Evolutionary conservation across 2,888 invertebrate genomes (phyloP), one percentile per base, ranked within the genome.

Genomic region (Apocheima hispidaria): DNA sequence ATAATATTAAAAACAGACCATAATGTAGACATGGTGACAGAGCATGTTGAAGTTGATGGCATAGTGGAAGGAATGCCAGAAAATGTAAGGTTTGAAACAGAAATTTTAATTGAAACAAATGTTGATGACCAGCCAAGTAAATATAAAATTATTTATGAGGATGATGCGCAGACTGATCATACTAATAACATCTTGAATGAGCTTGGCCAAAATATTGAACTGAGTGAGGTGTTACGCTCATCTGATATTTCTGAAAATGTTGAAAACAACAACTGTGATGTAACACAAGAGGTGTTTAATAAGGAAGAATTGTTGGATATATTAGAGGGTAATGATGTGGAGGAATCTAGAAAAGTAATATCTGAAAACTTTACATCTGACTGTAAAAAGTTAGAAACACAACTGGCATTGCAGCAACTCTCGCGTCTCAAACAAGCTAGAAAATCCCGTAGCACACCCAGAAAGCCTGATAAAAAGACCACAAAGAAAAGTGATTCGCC

Each of bases 221-320:
- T 92, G 20, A 90, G 86, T 81, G 92, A 92, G 66, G 90, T 83
- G 4, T 68, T 92, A 55, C 78, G 84, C 14, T 83, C 88, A 26
- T 87, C 90, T 12, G 85, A 88, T 76, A 73, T 83, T 16, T 66
- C 82, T 58, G 86, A 85, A 52, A 81, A 79, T 71, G 69, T 75
- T 20, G 90, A 90, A 72, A 90, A 90, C 66, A 91, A 91, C 68
- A 90, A 90, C 61, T 79, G 84, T 73, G 79, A 82, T 36, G 61
- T 52, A 0, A 16, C 36, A 59, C 85, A 90, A 65, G 90, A 91
- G 73, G 86, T 92, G 12, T 90, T 92, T 63, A 92, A 92, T 68
- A 92, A 92, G 70, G 92, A 92, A 67, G 92, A 92, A 66, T 68
- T 92, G 21, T 70, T 92, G 48, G 90, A 92, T 67, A 92, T 92